Evolutionary conservation across 2,888 invertebrate genomes (phyloP).

Genomic region (Eupithecia inturbata): DNA sequence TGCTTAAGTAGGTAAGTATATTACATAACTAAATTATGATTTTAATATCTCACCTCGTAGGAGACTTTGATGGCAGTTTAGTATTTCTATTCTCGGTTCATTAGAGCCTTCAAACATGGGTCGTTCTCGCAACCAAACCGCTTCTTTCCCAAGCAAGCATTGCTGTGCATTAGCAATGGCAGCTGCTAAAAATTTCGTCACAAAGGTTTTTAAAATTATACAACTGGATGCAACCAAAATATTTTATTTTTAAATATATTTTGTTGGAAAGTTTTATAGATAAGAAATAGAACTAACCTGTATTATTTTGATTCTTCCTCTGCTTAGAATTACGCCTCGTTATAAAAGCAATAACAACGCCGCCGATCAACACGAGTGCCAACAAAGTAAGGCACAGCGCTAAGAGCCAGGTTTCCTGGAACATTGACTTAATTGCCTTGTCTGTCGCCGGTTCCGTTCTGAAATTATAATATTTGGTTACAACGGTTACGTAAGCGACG

Average conservation of each 20-base stretch:
- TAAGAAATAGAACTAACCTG: constrained; percentile 55
- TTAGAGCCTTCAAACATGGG: constrained; percentile 75
- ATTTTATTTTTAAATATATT: not conserved
- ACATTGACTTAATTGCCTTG: constrained; percentile 77
- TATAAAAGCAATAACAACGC: constrained; percentile 72
- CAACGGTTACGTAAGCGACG: constrained; percentile 2
- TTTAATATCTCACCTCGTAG: constrained; percentile 62
- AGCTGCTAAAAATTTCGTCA: constrained; percentile 55
- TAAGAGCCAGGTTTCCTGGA: constrained; percentile 81
- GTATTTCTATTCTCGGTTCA: constrained; percentile 78
- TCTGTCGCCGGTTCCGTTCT: constrained; percentile 80
- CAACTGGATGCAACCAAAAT: not conserved
- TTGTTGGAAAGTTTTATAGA: not conserved
- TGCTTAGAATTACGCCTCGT: constrained; percentile 71
- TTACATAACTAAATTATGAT: not conserved
- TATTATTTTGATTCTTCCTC: constrained; percentile 72
- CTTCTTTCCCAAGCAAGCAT: constrained; percentile 78
- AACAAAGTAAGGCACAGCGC: constrained; percentile 74
- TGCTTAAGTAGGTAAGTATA: not conserved
- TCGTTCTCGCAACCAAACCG: constrained; percentile 77
- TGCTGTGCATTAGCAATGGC: constrained; percentile 77
- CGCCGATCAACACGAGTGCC: constrained; percentile 69
- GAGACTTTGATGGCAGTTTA: constrained; percentile 77
- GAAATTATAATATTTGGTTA: constrained; percentile 57
- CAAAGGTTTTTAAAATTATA: not conserved